Percentiles rank a stretch among this genome's conserved stretches.
Conservation (phyloP, 2,888 invertebrate species). For the Megalurothrips usitatus region DNA sequence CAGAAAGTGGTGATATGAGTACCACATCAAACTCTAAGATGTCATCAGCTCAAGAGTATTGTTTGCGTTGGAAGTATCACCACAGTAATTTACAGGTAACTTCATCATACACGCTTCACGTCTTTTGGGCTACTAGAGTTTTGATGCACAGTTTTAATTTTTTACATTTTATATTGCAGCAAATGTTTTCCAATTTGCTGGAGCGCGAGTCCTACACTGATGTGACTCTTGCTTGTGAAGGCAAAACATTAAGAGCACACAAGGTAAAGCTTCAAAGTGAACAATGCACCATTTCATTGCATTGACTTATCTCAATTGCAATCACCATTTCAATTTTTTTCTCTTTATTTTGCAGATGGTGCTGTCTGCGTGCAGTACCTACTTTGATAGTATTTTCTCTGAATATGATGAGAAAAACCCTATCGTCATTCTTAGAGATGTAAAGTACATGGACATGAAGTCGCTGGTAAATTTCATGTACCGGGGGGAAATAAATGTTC, state of each 20-base stretch:
- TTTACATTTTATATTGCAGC: slow-evolving; percentile 42
- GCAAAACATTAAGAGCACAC: slow-evolving; percentile 70
- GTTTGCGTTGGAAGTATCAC: slow-evolving; percentile 88
- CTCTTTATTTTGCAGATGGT: slow-evolving; percentile 60
- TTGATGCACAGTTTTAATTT: background rate
- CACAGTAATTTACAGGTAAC: slow-evolving; percentile 73
- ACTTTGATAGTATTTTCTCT: slow-evolving; percentile 81
- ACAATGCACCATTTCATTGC: slow-evolving; percentile 28
- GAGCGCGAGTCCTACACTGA: slow-evolving; percentile 86
- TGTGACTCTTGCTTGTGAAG: slow-evolving; percentile 85
- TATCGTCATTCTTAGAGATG: slow-evolving; percentile 82
- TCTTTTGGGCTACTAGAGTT: background rate
- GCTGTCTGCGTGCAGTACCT: slow-evolving; percentile 86
- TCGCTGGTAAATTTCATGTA: slow-evolving; percentile 93
- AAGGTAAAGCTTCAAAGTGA: slow-evolving; percentile 48
- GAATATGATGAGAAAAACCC: slow-evolving; percentile 76
- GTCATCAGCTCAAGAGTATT: slow-evolving; percentile 79
- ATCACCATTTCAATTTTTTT: background rate
- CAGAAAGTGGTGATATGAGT: background rate
- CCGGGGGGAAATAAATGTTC: slow-evolving; percentile 91
- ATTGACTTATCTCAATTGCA: background rate
- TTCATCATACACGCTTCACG: slow-evolving; percentile 34
- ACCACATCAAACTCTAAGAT: slow-evolving; percentile 33
- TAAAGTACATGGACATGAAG: slow-evolving; percentile 82
- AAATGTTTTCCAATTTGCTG: slow-evolving; percentile 80